Evolutionary conservation across 2,888 invertebrate species (phyloP).

Genomic region (Xestia c-nigrum): DNA sequence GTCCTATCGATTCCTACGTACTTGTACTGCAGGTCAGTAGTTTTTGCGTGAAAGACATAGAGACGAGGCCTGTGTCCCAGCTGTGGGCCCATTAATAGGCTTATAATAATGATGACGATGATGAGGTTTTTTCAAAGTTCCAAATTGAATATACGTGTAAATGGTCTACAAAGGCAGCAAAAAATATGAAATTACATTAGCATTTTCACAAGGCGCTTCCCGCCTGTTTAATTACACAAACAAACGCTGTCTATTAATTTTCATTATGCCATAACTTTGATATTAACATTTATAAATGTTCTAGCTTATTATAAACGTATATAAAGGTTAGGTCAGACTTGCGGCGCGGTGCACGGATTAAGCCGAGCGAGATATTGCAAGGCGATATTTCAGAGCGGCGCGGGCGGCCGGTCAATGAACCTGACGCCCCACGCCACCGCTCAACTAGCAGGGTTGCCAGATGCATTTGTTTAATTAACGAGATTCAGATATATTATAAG

Average conservation of each 20-base stretch:
- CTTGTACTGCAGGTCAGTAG: too few species aligned
- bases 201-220: slow-evolving; percentile 43
- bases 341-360: slow-evolving; percentile 75
- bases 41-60: too few species aligned
- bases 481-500: slow-evolving; percentile 21
- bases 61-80: too few species aligned
- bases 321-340: slow-evolving; percentile 78
- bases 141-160: neutral
- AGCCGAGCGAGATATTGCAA: slow-evolving; percentile 84
- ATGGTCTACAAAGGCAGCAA: slow-evolving; percentile 26
- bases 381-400: slow-evolving; percentile 85
- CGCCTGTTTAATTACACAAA: slow-evolving; percentile 60
- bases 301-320: slow-evolving; percentile 65
- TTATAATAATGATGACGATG: too few species aligned
- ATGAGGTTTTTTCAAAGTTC: too few species aligned
- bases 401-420: slow-evolving; percentile 87
- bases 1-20: too few species aligned
- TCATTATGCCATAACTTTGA: slow-evolving; percentile 60
- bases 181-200: slow-evolving; percentile 27
- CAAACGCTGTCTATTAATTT: slow-evolving; percentile 60
- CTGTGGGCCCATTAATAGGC: too few species aligned
- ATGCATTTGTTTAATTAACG: slow-evolving; percentile 43
- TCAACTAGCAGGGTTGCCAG: slow-evolving; percentile 77
- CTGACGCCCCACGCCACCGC: slow-evolving; percentile 79
- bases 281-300: slow-evolving; percentile 59